phyloP scores from a whole-genome alignment of 2,113 vertebrate genomes.

The Protomyctophum bolini region DNA sequence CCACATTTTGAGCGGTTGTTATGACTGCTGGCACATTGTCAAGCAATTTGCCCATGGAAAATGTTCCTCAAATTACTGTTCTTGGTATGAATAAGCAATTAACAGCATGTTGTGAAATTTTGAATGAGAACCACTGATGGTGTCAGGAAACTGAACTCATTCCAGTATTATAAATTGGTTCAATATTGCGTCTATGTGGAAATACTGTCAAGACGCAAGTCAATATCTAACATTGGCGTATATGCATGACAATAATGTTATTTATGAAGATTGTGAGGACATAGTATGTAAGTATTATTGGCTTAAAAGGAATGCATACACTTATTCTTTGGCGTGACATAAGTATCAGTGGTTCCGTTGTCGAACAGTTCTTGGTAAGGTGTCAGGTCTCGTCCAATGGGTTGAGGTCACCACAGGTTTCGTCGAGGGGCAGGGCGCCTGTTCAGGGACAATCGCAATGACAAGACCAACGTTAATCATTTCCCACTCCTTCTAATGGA shows the following conservation, averaged over 20 bases:
- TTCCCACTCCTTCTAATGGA: background rate
- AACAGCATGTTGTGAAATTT: background rate
- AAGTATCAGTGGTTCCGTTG: background rate
- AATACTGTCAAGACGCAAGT: too few species aligned
- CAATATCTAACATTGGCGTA: too few species aligned
- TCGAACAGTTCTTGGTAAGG: slow-evolving; percentile 16
- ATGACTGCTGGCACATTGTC: background rate
- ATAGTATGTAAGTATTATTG: too few species aligned
- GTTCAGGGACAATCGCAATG: slow-evolving; percentile 75
- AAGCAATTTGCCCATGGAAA: background rate
- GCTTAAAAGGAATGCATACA: background rate
- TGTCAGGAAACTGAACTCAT: background rate
- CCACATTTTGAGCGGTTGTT: background rate
- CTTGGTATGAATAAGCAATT: slow-evolving; percentile 3
- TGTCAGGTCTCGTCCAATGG: slow-evolving; percentile 9
- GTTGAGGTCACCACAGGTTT: slow-evolving; percentile 73
- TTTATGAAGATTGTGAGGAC: too few species aligned
- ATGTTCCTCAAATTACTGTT: background rate
- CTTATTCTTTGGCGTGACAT: background rate
- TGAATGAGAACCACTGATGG: background rate
- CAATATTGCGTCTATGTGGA: too few species aligned
- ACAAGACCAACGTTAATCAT: slow-evolving; percentile 57
- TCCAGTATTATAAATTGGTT: too few species aligned
- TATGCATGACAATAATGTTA: too few species aligned
- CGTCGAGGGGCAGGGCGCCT: slow-evolving; percentile 79